Percentiles rank a stretch among this genome's conserved stretches.
phyloP scores from a whole-genome alignment of 2,888 invertebrate genomes.

The Xestoiulus laeticollis region DNA sequence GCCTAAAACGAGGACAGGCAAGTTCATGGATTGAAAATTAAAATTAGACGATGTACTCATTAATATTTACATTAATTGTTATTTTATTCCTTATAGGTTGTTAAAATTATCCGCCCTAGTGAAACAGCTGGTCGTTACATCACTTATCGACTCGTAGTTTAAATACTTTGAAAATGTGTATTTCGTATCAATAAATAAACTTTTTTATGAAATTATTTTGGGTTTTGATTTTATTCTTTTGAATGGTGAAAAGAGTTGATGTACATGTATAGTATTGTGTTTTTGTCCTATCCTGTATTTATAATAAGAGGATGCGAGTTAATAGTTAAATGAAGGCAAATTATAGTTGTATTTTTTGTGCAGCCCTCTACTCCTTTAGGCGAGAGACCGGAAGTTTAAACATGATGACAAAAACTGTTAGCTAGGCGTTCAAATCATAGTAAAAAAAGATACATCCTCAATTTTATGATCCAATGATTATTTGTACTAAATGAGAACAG shows the following conservation, averaged over 20 bases:
- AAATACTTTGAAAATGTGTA: background rate
- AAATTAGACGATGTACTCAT: background rate
- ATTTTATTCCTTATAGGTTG: slow-evolving; percentile 72
- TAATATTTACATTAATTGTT: background rate
- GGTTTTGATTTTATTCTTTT: background rate
- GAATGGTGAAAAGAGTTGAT: background rate
- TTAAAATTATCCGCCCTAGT: slow-evolving; percentile 96
- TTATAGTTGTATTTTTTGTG: background rate
- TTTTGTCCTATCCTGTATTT: slow-evolving; percentile 8
- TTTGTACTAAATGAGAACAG: background rate
- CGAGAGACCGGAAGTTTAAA: slow-evolving; percentile 3
- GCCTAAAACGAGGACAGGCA: slow-evolving; percentile 96
- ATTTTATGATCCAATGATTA: background rate
- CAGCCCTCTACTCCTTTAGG: background rate
- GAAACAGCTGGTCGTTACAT: slow-evolving; percentile 99
- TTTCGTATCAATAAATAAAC: background rate
- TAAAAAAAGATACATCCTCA: background rate
- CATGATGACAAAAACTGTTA: background rate
- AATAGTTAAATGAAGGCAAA: slow-evolving; percentile 1
- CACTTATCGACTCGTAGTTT: slow-evolving; percentile 94
- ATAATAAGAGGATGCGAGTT: slow-evolving; percentile 17
- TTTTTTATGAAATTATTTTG: background rate
- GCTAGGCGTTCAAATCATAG: background rate
- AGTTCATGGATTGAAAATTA: slow-evolving; percentile 51
- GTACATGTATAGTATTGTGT: background rate